These are phyloP conservation scores for Conchocele bisecta DNA, from an alignment of 2,888 invertebrate genomes.

Conservation along the genomic window DNA sequence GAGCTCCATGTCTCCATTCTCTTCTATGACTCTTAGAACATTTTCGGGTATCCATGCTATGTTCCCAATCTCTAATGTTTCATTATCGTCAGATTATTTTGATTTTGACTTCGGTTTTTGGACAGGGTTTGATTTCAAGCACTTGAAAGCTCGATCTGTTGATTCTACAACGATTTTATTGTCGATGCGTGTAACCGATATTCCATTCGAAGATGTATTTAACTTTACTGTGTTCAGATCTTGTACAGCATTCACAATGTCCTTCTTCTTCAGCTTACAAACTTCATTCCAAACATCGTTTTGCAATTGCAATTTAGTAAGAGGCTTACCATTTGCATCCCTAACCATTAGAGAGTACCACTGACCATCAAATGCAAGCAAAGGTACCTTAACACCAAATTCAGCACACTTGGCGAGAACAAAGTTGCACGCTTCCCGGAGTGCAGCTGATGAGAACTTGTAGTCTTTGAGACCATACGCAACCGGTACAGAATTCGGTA, in stretches of 20 bases:
- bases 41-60: slow-evolving; percentile 12
- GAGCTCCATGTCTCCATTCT: slow-evolving; percentile 5
- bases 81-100: too few species aligned
- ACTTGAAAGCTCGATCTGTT: not conserved
- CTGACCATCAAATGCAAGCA: slow-evolving; percentile 34
- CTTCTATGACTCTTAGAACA: not conserved
- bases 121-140: not conserved
- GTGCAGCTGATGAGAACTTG: slow-evolving; percentile 7
- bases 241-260: not conserved
- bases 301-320: slow-evolving; percentile 17
- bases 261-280: slow-evolving; percentile 8
- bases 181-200: not conserved
- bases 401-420: slow-evolving; percentile 18
- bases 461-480: slow-evolving; percentile 42
- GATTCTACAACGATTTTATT: not conserved
- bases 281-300: slow-evolving; percentile 29
- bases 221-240: not conserved
- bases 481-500: slow-evolving; percentile 8
- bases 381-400: slow-evolving; percentile 11
- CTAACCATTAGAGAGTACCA: slow-evolving; percentile 26
- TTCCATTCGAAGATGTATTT: too few species aligned
- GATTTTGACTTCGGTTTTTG: too few species aligned
- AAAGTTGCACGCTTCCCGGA: slow-evolving; percentile 15
- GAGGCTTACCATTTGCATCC: slow-evolving; percentile 14
- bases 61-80: not conserved